A percentile compares a stretch with the other conserved stretches of the same genome.
Conservation (phyloP, 2,113 vertebrate species). For the Plecotus auritus region DNA sequence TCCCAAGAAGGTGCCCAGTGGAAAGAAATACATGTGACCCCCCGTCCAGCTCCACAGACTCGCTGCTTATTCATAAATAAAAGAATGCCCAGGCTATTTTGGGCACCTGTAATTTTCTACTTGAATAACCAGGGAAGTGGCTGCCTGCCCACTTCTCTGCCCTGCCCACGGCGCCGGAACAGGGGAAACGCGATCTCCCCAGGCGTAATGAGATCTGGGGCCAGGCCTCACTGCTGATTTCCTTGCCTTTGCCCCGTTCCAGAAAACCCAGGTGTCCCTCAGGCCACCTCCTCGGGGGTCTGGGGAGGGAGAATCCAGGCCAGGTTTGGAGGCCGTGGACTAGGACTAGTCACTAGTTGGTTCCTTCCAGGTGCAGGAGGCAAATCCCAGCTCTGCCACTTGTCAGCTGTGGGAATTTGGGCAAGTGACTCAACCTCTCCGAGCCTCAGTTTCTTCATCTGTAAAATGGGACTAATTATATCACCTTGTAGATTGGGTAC, state of each 20-base stretch:
- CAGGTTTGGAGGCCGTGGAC: neutral
- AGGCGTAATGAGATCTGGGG: slow-evolving; percentile 4
- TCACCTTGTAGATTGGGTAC: neutral
- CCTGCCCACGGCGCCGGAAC: neutral
- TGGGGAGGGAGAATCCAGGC: neutral
- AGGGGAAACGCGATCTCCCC: slow-evolving; percentile 47
- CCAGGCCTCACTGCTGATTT: neutral
- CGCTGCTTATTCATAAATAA: slow-evolving; percentile 76
- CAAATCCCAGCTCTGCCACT: neutral
- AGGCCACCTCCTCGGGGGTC: neutral
- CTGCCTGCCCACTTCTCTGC: slow-evolving; percentile 63
- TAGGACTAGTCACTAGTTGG: neutral
- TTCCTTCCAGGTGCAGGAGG: neutral
- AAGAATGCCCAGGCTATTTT: slow-evolving; percentile 73
- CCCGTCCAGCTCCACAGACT: slow-evolving; percentile 50
- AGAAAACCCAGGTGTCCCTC: neutral
- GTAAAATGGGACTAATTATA: neutral
- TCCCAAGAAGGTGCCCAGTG: neutral
- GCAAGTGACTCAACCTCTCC: neutral
- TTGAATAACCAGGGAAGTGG: slow-evolving; percentile 70
- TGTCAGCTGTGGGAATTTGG: neutral
- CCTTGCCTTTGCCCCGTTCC: slow-evolving; percentile 31
- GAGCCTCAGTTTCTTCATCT: neutral
- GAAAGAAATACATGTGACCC: slow-evolving; percentile 13
- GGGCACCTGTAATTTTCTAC: slow-evolving; percentile 81